Evolutionary conservation across 2,797 vertebrate species (phyloP), one percentile per base, ranked within the genome.

Genomic region (Acridotheres tristis): DNA sequence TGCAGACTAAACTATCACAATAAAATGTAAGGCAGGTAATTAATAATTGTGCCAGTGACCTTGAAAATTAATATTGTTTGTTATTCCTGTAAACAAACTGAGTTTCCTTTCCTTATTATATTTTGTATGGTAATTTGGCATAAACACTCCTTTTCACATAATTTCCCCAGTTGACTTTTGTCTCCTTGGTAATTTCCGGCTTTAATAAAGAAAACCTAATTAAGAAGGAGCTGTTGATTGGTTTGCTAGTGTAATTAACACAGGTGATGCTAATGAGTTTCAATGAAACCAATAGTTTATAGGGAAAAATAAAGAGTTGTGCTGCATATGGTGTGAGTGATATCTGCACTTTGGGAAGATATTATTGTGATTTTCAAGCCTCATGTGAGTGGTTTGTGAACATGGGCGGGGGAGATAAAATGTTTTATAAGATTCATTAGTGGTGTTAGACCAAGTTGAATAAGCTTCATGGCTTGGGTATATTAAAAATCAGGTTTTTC

Each of bases 191-290:
- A 98, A 98, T 98, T 98, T 98, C 98, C 97, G 98, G 98, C 98
- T 98, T 98, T 98, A 99, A 99, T 99, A 99, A 99, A 99, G 98
- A 99, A 98, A 98, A 98, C 98, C 99, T 99, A 99, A 99, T 99
- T 99, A 99, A 99, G 98, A 98, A 98, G 98, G 98, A 98, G 98
- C 98, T 98, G 98, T 99, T 99, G 99, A 99, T 99, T 99, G 99
- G 99, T 99, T 99, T 98, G 99, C 98, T 98, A 98, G 98, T 98
- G 98, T 99, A 99, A 99, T 99, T 99, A 99, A 99, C 99, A 99
- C 98, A 99, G 99, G 99, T 99, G 98, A 99, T 99, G 99, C 98
- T 99, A 99, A 99, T 99, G 98, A 99, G 99, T 98, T 99, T 99
- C 99, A 98, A 98, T 98, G 98, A 99, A 99, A 99, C 98, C 97